Conservation (phyloP, 53 echinoderm and acorn worm species). For the Glandiceps talaboti region DNA sequence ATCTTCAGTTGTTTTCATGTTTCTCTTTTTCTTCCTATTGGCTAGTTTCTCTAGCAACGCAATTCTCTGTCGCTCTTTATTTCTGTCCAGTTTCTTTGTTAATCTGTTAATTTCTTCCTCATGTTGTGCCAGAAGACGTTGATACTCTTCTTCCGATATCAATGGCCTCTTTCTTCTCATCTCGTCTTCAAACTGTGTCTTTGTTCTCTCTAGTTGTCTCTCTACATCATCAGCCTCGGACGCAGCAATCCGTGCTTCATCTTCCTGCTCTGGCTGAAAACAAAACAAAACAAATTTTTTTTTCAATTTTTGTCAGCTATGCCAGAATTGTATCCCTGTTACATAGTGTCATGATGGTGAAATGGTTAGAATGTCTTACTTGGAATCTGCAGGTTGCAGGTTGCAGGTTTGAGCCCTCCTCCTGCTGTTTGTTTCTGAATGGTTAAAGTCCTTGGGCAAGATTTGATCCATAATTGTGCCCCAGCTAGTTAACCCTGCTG, state of each 20-base stretch:
- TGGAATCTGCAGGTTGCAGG: too few species aligned
- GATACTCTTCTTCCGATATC: constrained; percentile 34
- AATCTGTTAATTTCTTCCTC: constrained; percentile 24
- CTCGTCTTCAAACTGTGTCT: constrained; percentile 12
- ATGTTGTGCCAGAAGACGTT: constrained; percentile 25
- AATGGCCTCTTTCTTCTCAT: constrained; percentile 25
- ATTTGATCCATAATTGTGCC: too few species aligned
- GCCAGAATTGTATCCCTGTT: too few species aligned
- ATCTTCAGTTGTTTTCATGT: constrained; percentile 30
- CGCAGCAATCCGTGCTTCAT: neutral
- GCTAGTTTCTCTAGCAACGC: constrained; percentile 35
- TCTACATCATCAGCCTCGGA: neutral
- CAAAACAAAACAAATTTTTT: too few species aligned
- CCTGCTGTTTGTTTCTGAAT: too few species aligned
- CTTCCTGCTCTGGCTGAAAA: too few species aligned
- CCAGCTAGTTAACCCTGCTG: too few species aligned
- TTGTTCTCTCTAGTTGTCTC: neutral
- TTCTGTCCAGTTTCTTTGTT: constrained; percentile 6
- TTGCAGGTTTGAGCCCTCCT: too few species aligned
- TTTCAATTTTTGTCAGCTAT: too few species aligned
- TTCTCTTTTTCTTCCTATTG: constrained; percentile 18
- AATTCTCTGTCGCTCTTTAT: constrained; percentile 14
- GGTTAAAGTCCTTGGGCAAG: too few species aligned
- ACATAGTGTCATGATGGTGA: too few species aligned
- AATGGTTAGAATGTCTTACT: too few species aligned